Percentiles rank a stretch among this genome's conserved stretches.
phyloP scores from a whole-genome alignment of 2,888 invertebrate genomes.

The Polymixis lichenea region DNA sequence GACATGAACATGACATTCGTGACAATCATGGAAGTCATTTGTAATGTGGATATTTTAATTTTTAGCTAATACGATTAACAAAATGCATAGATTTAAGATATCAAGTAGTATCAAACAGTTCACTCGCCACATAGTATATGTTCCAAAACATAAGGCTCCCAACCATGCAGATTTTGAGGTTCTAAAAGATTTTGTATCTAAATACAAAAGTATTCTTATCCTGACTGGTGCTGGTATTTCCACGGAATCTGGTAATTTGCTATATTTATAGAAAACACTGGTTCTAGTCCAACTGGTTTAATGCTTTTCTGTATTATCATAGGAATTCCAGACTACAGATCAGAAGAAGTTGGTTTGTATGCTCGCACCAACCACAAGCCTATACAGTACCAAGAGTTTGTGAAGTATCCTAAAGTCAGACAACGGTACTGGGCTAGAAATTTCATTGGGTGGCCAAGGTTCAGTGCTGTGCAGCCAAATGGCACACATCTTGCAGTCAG shows the following conservation, averaged over 20 bases:
- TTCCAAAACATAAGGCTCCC: constrained; percentile 94
- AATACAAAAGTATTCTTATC: constrained; percentile 91
- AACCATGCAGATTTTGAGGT: constrained; percentile 90
- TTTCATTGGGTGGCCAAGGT: constrained; percentile 97
- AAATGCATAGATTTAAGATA: constrained; percentile 70
- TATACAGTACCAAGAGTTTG: constrained; percentile 96
- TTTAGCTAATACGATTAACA: constrained; percentile 11
- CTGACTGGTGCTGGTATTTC: constrained; percentile 99
- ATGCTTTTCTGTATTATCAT: constrained; percentile 45
- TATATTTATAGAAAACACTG: neutral
- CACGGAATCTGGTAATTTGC: constrained; percentile 95
- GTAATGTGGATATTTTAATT: too few relatives aligned
- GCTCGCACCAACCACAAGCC: constrained; percentile 96
- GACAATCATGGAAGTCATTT: too few relatives aligned
- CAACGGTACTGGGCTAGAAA: constrained; percentile 99
- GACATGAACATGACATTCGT: too few relatives aligned
- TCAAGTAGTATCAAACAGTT: constrained; percentile 56
- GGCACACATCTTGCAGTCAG: constrained; percentile 93
- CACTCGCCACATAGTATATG: constrained; percentile 82
- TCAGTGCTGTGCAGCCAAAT: constrained; percentile 95
- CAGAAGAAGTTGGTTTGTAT: constrained; percentile 97
- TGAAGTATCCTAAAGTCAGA: constrained; percentile 92
- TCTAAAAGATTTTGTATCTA: constrained; percentile 91
- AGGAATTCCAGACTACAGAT: constrained; percentile 98
- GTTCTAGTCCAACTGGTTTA: neutral